phyloP scores from a whole-genome alignment of 2,888 invertebrate species.

The Linnaemya tessellans region DNA sequence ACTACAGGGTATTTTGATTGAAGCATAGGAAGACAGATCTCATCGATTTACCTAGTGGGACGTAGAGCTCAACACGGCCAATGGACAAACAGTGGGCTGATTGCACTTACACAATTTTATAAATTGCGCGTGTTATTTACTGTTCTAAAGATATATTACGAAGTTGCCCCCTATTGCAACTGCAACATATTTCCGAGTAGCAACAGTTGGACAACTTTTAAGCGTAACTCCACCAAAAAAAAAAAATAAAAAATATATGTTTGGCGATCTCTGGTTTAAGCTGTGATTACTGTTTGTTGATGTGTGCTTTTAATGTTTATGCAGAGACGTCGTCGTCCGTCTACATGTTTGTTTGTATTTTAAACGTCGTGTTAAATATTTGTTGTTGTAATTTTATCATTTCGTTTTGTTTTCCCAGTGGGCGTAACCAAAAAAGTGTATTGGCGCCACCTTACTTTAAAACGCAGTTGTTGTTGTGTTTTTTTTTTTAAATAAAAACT shows the following conservation, averaged over 20 bases:
- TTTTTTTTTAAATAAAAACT: constrained; percentile 12
- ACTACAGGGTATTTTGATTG: too few relatives aligned
- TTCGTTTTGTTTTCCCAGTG: constrained; percentile 73
- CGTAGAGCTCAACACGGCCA: too few relatives aligned
- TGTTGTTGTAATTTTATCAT: constrained; percentile 47
- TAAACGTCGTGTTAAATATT: constrained; percentile 39
- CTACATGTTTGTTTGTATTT: constrained; percentile 45
- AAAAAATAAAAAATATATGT: neutral
- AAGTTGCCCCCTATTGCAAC: too few relatives aligned
- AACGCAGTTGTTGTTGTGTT: constrained; percentile 29
- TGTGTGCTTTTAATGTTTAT: constrained; percentile 18
- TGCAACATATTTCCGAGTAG: too few relatives aligned
- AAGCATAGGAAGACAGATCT: too few relatives aligned
- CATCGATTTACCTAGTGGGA: too few relatives aligned
- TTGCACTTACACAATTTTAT: too few relatives aligned
- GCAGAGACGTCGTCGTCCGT: constrained; percentile 63
- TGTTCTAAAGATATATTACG: too few relatives aligned
- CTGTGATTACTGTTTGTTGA: constrained; percentile 13
- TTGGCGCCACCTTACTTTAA: constrained; percentile 80
- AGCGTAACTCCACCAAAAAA: too few relatives aligned
- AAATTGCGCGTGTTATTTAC: too few relatives aligned
- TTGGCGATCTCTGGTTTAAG: neutral
- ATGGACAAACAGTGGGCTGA: too few relatives aligned
- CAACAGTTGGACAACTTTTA: too few relatives aligned
- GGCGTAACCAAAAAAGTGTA: constrained; percentile 79